Base-by-base conservation (phyloP, 2,113 vertebrate genomes). In the Benitochromis conjunctus region DNA sequence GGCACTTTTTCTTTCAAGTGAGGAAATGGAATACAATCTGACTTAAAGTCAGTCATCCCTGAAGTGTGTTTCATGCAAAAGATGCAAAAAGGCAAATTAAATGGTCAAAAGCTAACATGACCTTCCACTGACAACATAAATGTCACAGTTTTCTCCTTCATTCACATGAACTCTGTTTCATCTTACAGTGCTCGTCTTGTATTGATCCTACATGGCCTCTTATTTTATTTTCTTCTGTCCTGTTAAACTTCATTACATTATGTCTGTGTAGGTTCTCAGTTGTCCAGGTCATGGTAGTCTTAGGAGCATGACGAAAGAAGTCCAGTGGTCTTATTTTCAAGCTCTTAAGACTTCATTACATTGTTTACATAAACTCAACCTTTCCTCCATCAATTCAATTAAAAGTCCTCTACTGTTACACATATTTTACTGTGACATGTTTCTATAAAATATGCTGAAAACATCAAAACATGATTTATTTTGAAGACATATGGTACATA, bases 21-120 rank as follows among this genome's bases (percentile, higher is more conserved):
- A 48, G 24, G 24, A 71, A 48, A 71, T 48, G 24, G 21, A 0
- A 48, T 4, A 7, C 16, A 74, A 18, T 51, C 16, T 29, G 24
- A 48, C 19, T 54, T 48, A 5, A 74, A 51, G 69, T 74, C 69
- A 74, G 69, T 74, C 43, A 74, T 19, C 18, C 9, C 43, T 51
- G 43, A 19, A 7, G 16, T 48, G 69, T 2, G 51, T 76, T 76
- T 76, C 43, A 19, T 51, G 43, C 43, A 74, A 74, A 26, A 71
- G 14, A 71, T 0, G 2, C 66, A 29, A 48, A 48, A 48, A 19
- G 24, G 2, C 24, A 74, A 48, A 74, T 74, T 0, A 51, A 7
- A 74, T 51, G 24, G 24, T 74, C 69, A 51, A 51, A 76, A 1
- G 24, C 43, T 76, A 31, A 76, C 43, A 74, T 19, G 6, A 48